Conservation (phyloP, 92 coral and sea anemone species). For the Siderastrea radians region DNA sequence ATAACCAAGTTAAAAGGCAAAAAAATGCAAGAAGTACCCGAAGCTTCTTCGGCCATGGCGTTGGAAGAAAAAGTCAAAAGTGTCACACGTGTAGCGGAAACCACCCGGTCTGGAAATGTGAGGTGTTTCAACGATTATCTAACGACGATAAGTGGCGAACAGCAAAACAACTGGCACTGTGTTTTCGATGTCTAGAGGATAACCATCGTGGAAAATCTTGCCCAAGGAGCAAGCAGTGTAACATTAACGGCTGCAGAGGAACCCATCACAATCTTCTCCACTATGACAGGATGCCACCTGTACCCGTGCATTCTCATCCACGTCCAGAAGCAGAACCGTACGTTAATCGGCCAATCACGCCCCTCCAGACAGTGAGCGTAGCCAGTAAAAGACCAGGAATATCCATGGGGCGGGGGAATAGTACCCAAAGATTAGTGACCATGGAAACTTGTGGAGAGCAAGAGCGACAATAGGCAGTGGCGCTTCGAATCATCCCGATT, state of each 20-base stretch:
- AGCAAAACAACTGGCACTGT: constrained; percentile 24
- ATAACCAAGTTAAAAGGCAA: not conserved
- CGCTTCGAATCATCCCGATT: constrained; percentile 43
- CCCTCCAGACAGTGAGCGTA: no score
- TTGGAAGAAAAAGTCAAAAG: not conserved
- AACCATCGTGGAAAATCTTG: constrained; percentile 37
- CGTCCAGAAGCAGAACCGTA: no score
- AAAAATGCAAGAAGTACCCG: not conserved
- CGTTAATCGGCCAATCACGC: no score
- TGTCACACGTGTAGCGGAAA: not conserved
- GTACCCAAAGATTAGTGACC: not conserved
- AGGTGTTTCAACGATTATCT: not conserved
- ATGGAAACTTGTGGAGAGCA: constrained; percentile 24
- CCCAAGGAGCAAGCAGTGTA: constrained; percentile 19
- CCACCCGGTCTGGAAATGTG: constrained; percentile 47
- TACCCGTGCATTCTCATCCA: no score
- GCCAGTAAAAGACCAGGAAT: not conserved
- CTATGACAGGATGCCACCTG: not conserved
- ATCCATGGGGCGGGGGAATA: no score
- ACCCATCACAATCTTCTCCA: constrained; percentile 32
- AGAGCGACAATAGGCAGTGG: constrained; percentile 10
- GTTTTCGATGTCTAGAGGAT: constrained; percentile 51
- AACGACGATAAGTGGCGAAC: not conserved
- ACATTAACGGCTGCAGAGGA: constrained; percentile 8
- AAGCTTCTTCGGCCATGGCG: not conserved